Percentiles rank a stretch among this genome's conserved stretches.
Conservation (phyloP, 2,888 invertebrate species). For the Sericinus montela region DNA sequence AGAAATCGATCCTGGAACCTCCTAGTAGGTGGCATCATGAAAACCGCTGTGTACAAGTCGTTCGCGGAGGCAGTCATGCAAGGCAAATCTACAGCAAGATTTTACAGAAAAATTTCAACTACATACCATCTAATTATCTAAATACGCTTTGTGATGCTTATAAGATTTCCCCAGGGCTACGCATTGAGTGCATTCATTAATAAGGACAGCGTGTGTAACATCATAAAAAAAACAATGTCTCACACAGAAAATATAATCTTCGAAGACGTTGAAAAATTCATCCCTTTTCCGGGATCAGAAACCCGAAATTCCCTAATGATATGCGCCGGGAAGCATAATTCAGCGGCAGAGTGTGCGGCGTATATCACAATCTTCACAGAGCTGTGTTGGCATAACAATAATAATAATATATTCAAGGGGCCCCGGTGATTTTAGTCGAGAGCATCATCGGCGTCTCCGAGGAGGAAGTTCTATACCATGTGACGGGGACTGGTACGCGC, state of each 20-base stretch:
- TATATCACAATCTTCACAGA: constrained; percentile 69
- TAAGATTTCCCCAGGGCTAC: constrained; percentile 6
- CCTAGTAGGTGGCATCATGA: too few relatives aligned
- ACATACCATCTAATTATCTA: not conserved
- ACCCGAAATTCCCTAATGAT: constrained; percentile 57
- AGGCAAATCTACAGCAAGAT: too few relatives aligned
- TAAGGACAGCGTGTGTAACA: constrained; percentile 20
- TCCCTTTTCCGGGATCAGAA: constrained; percentile 32
- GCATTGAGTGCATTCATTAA: constrained; percentile 5
- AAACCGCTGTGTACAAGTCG: too few relatives aligned
- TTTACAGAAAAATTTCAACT: too few relatives aligned
- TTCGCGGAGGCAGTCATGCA: too few relatives aligned
- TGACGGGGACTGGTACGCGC: too few relatives aligned
- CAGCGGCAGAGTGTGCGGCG: constrained; percentile 44
- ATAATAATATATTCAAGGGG: constrained; percentile 69
- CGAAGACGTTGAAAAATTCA: constrained; percentile 53
- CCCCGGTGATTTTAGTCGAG: constrained; percentile 56
- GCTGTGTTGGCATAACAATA: constrained; percentile 71
- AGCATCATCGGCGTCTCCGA: constrained; percentile 38
- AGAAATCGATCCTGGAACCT: too few relatives aligned
- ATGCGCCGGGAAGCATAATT: constrained; percentile 46
- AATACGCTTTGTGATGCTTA: not conserved
- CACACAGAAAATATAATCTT: constrained; percentile 29
- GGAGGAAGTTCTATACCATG: constrained; percentile 27
- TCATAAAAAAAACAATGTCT: constrained; percentile 27